These are phyloP conservation scores for Carassius carassius DNA, from an alignment of 2,113 vertebrate genomes.

Conservation along the genomic window DNA sequence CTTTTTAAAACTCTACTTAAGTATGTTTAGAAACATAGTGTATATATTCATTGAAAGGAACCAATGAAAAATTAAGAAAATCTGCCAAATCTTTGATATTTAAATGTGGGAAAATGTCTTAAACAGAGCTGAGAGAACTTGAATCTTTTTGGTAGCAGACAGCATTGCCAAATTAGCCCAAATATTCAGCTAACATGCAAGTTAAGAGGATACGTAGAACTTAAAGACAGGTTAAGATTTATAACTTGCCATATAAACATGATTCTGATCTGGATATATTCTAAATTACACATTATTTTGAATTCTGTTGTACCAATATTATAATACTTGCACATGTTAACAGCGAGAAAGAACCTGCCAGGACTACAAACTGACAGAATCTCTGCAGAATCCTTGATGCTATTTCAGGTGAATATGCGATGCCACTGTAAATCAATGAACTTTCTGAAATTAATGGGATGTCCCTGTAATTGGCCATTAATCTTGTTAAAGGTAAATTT, in stretches of 20 bases:
- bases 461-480: slow-evolving; percentile 47
- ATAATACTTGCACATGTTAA: not conserved
- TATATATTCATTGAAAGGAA: too few species aligned
- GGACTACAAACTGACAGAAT: not conserved
- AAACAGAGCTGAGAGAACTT: not conserved
- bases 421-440: slow-evolving; percentile 32
- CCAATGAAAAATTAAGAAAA: not conserved
- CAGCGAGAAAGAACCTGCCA: not conserved
- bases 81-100: not conserved
- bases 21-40: too few species aligned
- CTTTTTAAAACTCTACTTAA: too few species aligned
- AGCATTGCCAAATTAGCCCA: not conserved
- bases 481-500: slow-evolving; percentile 48
- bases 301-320: not conserved
- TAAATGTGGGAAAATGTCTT: not conserved
- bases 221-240: not conserved
- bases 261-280: too few species aligned
- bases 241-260: not conserved
- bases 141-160: not conserved
- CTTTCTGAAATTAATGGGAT: slow-evolving; percentile 48
- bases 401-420: slow-evolving; percentile 17
- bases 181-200: not conserved
- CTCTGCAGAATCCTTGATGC: not conserved
- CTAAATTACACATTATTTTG: not conserved
- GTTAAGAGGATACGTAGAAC: not conserved